These are phyloP conservation scores for Drosophila carrolli DNA, from an alignment of 1,140 invertebrate genomes.

Conservation along the genomic window DNA sequence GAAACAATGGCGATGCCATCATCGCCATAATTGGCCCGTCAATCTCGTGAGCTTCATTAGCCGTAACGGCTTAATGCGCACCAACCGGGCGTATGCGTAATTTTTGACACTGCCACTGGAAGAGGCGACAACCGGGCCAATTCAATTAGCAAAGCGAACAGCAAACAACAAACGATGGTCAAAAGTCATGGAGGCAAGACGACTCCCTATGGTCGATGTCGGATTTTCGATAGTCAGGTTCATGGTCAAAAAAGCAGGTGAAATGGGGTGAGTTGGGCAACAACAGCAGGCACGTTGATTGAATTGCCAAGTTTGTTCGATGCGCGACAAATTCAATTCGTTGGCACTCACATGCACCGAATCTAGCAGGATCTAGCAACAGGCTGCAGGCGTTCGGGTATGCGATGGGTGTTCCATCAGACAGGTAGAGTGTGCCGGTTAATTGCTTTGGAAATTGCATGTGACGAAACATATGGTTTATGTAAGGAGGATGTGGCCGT, in stretches of 20 bases:
- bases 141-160: slow-evolving; percentile 52
- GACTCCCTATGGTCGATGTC: slow-evolving; percentile 9
- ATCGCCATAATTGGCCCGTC: slow-evolving; percentile 45
- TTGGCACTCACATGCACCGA: slow-evolving; percentile 8
- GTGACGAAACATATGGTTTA: slow-evolving; percentile 59
- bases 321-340: slow-evolving; percentile 59
- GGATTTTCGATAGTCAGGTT: slow-evolving; percentile 26
- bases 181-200: slow-evolving; percentile 15
- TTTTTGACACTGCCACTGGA: slow-evolving; percentile 35
- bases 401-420: slow-evolving; percentile 49
- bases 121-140: slow-evolving; percentile 31
- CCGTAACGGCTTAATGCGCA: slow-evolving; percentile 50
- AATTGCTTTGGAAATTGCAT: slow-evolving; percentile 81
- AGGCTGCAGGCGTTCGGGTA: slow-evolving; percentile 51
- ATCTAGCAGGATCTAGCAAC: slow-evolving; percentile 18
- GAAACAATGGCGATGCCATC: slow-evolving; percentile 59
- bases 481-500: slow-evolving; percentile 51
- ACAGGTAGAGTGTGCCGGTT: slow-evolving; percentile 53
- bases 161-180: slow-evolving; percentile 27
- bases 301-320: slow-evolving; percentile 66
- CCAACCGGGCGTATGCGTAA: slow-evolving; percentile 48
- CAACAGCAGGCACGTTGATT: slow-evolving; percentile 53
- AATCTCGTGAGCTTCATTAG: slow-evolving; percentile 62
- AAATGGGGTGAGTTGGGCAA: neutral
- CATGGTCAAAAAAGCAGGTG: slow-evolving; percentile 22